These are phyloP conservation scores for Takifugu rubripes DNA, from an alignment of 2,797 vertebrate genomes.

Conservation along the genomic window DNA sequence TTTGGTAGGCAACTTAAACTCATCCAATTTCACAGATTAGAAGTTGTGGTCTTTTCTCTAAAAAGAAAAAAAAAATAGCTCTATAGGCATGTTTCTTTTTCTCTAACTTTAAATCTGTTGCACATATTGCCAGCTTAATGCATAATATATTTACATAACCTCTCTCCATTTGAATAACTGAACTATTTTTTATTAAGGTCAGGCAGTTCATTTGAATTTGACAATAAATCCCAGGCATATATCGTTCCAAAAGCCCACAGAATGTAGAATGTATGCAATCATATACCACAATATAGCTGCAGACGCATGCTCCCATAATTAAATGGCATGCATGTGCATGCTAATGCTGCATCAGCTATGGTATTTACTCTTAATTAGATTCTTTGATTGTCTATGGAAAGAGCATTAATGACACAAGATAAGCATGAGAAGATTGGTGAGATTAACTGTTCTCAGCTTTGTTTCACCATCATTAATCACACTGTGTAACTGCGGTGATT, in stretches of 20 bases:
- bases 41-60: slow-evolving; percentile 51
- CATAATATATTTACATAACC: slow-evolving; percentile 14
- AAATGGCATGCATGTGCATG: slow-evolving; percentile 43
- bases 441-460: slow-evolving; percentile 26
- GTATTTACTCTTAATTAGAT: slow-evolving; percentile 59
- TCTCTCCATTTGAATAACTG: slow-evolving; percentile 7
- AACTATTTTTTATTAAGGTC: slow-evolving; percentile 11
- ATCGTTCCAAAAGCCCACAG: slow-evolving; percentile 29
- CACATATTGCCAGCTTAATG: slow-evolving; percentile 5
- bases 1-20: slow-evolving; percentile 72
- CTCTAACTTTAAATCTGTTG: slow-evolving; percentile 22
- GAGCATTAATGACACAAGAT: slow-evolving; percentile 27
- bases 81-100: slow-evolving; percentile 29
- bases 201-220: slow-evolving; percentile 15
- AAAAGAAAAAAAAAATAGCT: slow-evolving; percentile 32
- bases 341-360: slow-evolving; percentile 28
- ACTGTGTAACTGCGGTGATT: slow-evolving; percentile 1
- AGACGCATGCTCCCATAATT: slow-evolving; percentile 49
- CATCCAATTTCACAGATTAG: slow-evolving; percentile 79
- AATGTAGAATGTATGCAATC: slow-evolving; percentile 65
- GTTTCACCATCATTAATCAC: slow-evolving; percentile 14
- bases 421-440: slow-evolving; percentile 27
- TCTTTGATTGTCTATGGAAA: slow-evolving; percentile 41
- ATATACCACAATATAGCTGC: slow-evolving; percentile 45
- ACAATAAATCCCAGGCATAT: slow-evolving; percentile 16